These are phyloP conservation scores for Knipowitschia caucasica DNA, from an alignment of 2,797 vertebrate species.

Conservation along the genomic window DNA sequence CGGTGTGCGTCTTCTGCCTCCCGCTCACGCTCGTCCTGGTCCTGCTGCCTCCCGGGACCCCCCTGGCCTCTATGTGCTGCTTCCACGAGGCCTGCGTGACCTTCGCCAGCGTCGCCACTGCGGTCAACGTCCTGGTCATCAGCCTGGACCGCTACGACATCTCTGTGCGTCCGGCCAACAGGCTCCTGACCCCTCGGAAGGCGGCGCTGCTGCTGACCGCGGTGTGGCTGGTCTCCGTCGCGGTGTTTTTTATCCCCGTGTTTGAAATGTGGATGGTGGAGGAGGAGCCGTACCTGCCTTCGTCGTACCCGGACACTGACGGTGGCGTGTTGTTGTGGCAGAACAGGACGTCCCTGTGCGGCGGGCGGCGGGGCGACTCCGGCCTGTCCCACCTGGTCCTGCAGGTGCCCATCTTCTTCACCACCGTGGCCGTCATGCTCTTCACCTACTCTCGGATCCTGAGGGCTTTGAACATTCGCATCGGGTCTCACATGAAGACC, in stretches of 20 bases:
- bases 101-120: constrained; percentile 79
- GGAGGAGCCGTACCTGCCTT: constrained; percentile 22
- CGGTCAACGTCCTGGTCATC: constrained; percentile 80
- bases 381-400: constrained; percentile 76
- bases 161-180: constrained; percentile 77
- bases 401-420: constrained; percentile 77
- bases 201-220: constrained; percentile 72
- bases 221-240: constrained; percentile 77
- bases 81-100: constrained; percentile 80
- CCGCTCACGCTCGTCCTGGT: constrained; percentile 77
- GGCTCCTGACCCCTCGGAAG: constrained; percentile 73
- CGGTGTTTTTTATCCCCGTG: constrained; percentile 82
- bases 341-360: constrained; percentile 75
- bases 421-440: constrained; percentile 75
- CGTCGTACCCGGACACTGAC: constrained; percentile 23
- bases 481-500: constrained; percentile 78
- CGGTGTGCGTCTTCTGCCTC: constrained; percentile 74
- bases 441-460: constrained; percentile 80
- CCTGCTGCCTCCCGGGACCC: constrained; percentile 70
- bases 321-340: constrained; percentile 52
- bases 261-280: constrained; percentile 65
- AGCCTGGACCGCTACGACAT: constrained; percentile 82
- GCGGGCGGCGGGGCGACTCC: constrained; percentile 67
- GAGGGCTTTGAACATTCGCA: constrained; percentile 80
- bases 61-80: constrained; percentile 74